Base-by-base conservation (phyloP, 2,113 vertebrate species). In the Smithornis capensis region DNA sequence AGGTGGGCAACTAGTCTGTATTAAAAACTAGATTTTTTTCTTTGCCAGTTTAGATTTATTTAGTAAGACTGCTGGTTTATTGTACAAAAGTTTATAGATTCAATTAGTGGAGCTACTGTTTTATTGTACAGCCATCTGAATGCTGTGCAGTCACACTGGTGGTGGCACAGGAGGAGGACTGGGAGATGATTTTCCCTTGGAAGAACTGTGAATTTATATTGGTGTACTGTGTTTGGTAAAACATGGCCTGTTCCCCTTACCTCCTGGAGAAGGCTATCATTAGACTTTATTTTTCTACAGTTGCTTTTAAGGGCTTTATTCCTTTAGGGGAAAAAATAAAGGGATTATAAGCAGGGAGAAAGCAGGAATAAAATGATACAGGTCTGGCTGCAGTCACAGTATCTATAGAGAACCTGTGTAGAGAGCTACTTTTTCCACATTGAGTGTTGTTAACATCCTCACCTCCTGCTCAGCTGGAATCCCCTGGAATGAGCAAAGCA, bases 381-480 rank as follows among this genome's bases (percentile, higher is more conserved):
- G 38, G 12, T 19, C 55, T 71, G 56, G 16, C 29, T 76, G 47
- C 35, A 76, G 65, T 29, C 60, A n/a, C 28, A 24, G 15, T 50
- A 27, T 63, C 2, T 5, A 19, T 3, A 55, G 70, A 83, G 74
- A 37, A 22, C 28, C 35, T 71, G 47, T 55, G 38, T 50, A 68
- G 47, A 75, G 62, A 80, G 70, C 37, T 87, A 7, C 57, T 69
- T 42, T 56, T 94, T 76, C 50, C 40, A 42, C 27, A 40, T 0
- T 31, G 65, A 50, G 29, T 35, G 35, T 25, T 73, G 27, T 79
- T 92, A 85, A 79, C 27, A 60, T 69, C 60, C 62, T 95, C 45
- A 69, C 44, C 53, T 93, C 62, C 33, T 31, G 53, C 75, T 88
- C 49, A 52, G 57, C 19, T 92, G 75, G 83, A 92, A 76, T 44